Evolutionary conservation across 2,888 invertebrate genomes (phyloP), one percentile per base, ranked within the genome.

Genomic region (Hartigia nigra): DNA sequence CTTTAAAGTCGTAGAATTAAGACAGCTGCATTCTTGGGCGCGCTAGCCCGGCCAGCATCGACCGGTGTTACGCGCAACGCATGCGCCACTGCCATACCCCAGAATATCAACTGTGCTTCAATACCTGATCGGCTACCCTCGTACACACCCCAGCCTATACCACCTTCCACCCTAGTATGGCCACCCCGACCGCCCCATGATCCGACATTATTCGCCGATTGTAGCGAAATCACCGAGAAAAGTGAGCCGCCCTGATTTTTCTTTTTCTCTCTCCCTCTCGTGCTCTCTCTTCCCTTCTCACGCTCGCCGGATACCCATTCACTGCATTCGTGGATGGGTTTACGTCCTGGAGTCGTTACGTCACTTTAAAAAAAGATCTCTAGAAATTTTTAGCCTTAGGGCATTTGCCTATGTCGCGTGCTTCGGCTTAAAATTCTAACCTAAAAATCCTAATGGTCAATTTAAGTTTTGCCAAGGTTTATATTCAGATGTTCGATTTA

Each of bases 1-100:
- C 77, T 84, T 86, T 84, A 84, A 84, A 83, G 85, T 84, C 83
- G 82, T 81, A 84, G 82, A 85, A 87, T 80, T 82, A 86, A 84
- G 85, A 87, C 85, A 85, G 84, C 79, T 74, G 85, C 81, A 85
- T 86, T 84, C 84, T 84, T 84, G 86, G 76, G 81, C 84, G 84
- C 87, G 88, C 89, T 88, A 88, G 88, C 89, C 90, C 90, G 90
- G 90, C 88, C 89, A 91, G 88, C 90, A 91, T 91, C 91, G 91
- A 91, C 91, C 91, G 89, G 88, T 83, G 86, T 86, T 84, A 75
- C 81, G 78, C 84, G 84, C 84, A 78, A 85, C 86, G 85, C 89
- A 84, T 82, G 88, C 89, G 88, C 88, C 85, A 84, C 85, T 86
- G 84, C 88, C 86, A 85, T 84, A 23, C 72, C 86, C 87, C 85